Percentiles rank a stretch among this genome's conserved stretches.
Conservation (phyloP, 2,113 vertebrate genomes). For the Actenoides lindsayi region DNA sequence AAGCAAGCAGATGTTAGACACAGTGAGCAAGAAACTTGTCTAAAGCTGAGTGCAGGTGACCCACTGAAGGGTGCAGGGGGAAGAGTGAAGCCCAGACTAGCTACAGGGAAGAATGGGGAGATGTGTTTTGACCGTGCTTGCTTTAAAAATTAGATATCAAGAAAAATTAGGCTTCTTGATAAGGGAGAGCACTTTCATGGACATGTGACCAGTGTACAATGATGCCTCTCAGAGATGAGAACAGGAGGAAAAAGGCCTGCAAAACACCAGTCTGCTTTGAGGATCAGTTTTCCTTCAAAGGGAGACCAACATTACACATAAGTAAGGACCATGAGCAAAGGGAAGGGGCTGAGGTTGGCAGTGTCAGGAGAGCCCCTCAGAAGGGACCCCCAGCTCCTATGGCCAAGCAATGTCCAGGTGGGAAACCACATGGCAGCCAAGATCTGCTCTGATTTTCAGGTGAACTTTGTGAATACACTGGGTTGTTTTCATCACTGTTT, state of each 20-base stretch:
- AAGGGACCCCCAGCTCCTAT: rapidly evolving
- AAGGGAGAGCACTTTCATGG: background rate
- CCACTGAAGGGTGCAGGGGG: background rate
- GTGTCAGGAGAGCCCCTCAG: background rate
- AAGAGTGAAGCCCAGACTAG: background rate
- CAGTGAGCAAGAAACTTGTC: background rate
- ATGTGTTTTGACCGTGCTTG: background rate
- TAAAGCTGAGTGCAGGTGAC: background rate
- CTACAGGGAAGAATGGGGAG: background rate
- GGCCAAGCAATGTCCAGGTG: rapidly evolving
- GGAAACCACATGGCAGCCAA: background rate
- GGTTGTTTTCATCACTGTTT: background rate
- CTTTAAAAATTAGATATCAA: background rate
- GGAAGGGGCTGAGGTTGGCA: background rate
- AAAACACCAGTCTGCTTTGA: background rate
- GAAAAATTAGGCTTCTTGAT: background rate
- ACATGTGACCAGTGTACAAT: rapidly evolving
- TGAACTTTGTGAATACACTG: background rate
- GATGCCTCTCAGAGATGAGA: background rate
- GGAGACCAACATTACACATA: rapidly evolving
- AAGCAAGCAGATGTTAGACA: background rate
- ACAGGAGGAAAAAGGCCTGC: background rate
- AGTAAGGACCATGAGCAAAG: background rate
- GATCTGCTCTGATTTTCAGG: background rate
- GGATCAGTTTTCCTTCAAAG: background rate